Conservation (phyloP, 2,888 invertebrate genomes). For the Argyresthia goedartella region DNA sequence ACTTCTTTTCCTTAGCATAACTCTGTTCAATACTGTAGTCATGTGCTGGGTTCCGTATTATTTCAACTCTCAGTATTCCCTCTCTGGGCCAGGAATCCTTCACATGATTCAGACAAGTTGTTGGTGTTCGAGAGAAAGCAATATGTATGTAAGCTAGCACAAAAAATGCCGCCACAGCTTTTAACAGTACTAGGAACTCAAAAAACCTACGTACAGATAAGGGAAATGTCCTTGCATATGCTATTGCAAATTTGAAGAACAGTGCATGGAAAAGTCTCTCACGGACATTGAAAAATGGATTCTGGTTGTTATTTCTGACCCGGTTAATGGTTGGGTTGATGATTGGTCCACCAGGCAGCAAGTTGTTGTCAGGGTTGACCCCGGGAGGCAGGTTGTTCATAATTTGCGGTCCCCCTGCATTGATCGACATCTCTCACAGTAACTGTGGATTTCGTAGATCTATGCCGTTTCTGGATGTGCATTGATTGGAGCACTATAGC, state of each 20-base stretch:
- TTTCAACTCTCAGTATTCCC: conserved; percentile 94
- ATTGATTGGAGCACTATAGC: background rate
- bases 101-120: conserved; percentile 92
- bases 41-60: conserved; percentile 77
- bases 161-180: conserved; percentile 85
- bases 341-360: conserved; percentile 67
- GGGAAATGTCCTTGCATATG: conserved; percentile 93
- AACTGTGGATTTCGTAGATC: background rate
- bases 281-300: conserved; percentile 86
- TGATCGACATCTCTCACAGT: conserved; percentile 14
- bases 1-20: conserved; percentile 84
- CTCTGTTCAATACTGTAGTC: conserved; percentile 86
- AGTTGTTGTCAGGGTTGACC: conserved; percentile 63
- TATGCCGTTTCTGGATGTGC: background rate
- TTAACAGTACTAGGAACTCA: conserved; percentile 85
- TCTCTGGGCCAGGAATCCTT: conserved; percentile 94
- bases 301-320: conserved; percentile 74
- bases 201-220: conserved; percentile 84
- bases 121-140: conserved; percentile 92
- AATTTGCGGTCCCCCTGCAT: conserved; percentile 40
- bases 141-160: conserved; percentile 95
- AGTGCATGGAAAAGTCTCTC: conserved; percentile 95
- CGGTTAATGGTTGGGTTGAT: conserved; percentile 64
- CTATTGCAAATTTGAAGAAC: conserved; percentile 91
- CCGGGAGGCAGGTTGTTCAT: conserved; percentile 60